Percentiles rank a stretch among this genome's conserved stretches.
Evolutionary conservation across 2,113 vertebrate genomes (phyloP).

Genomic region (Scomber japonicus): DNA sequence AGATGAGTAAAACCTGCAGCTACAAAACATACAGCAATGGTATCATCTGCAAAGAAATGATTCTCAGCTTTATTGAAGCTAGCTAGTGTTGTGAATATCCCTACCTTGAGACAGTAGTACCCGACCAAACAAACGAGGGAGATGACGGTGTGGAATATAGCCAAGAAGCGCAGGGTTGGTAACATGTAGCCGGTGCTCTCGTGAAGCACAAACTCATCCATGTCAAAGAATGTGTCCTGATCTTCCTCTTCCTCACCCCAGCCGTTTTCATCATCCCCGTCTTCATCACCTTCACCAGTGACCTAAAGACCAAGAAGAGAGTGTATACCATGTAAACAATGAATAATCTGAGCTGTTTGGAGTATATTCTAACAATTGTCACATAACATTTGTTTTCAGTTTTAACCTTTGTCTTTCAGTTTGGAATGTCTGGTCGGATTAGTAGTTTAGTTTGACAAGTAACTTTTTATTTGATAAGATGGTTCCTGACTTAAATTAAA

Average conservation of each 20-base stretch:
- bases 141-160: slow-evolving; percentile 93
- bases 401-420: too few relatives aligned
- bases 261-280: slow-evolving; percentile 80
- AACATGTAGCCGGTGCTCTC: slow-evolving; percentile 97
- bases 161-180: slow-evolving; percentile 91
- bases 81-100: neutral
- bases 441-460: too few relatives aligned
- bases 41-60: neutral
- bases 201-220: slow-evolving; percentile 96
- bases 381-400: too few relatives aligned
- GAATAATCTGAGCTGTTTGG: neutral
- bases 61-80: neutral
- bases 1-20: neutral
- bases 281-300: slow-evolving; percentile 88
- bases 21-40: neutral
- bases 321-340: neutral
- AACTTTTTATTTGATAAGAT: too few relatives aligned
- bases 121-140: slow-evolving; percentile 95
- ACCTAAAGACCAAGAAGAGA: slow-evolving; percentile 82
- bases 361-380: too few relatives aligned
- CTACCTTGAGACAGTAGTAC: slow-evolving; percentile 96
- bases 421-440: too few relatives aligned
- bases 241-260: slow-evolving; percentile 90
- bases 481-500: too few relatives aligned
- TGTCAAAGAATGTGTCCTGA: slow-evolving; percentile 87